Evolutionary conservation across 2,888 invertebrate genomes (phyloP), one percentile per base, ranked within the genome.

Genomic region (Xestia sexstrigata): DNA sequence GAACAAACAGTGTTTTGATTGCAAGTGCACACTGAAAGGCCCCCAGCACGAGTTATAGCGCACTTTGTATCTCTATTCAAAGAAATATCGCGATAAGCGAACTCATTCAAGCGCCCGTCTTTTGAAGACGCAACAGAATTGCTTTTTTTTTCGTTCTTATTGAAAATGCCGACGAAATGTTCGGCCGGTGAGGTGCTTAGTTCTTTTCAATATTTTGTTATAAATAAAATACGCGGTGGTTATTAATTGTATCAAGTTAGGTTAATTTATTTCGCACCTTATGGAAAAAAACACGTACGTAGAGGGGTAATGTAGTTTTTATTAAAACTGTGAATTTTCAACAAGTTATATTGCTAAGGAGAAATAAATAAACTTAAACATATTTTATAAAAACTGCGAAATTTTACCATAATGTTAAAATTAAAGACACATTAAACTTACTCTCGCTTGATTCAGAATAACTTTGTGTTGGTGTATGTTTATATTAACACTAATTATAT

Each of bases 61-160:
- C 69, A 82, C 86, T 89, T 84, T 84, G 84, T 88, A 86, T 74
- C 71, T 85, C 67, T 74, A 85, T 79, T 88, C 81, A 89, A 85
- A 85, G 83, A 89, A 86, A 88, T 84, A 86, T 85, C 81, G 79
- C 81, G 89, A 89, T 89, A 90, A 90, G 83, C 82, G 81, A 55
- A 82, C 82, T 80, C 86, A 81, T 83, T 88, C 85, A 86, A 78
- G 70, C 83, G 70, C 35, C 55, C 75, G 55, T 74, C 79, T 84
- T 85, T 84, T 86, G 73, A 84, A 73, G 60, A 79, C 58, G 70
- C 65, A 66, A 81, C 73, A 75, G 76, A 78, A 86, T 88, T 82
- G 79, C 79, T 85, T 89, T 81, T 82, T 86, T 79, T 86, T 49
- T 42, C 42, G 9, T 49, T 82, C 71, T 83, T 85, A 88, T 89